These are phyloP conservation scores for Laothoe populi DNA, from an alignment of 2,888 invertebrate species.

Conservation along the genomic window DNA sequence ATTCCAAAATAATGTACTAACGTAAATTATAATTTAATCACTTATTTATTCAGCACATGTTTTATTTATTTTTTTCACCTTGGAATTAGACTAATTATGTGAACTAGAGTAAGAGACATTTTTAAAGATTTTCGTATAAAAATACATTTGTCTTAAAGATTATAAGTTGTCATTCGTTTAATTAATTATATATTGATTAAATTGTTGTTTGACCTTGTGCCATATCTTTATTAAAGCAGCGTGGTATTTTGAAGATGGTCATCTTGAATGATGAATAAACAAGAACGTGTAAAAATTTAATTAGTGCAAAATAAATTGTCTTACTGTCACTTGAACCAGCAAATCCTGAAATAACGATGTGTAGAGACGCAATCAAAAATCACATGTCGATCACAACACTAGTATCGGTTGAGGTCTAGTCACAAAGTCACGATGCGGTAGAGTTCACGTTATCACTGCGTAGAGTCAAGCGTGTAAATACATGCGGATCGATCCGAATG, in stretches of 20 bases:
- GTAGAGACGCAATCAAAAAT: constrained; percentile 35
- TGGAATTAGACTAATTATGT: constrained; percentile 13
- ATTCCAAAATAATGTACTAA: constrained; percentile 47
- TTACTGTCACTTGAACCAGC: constrained; percentile 22
- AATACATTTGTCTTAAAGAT: neutral
- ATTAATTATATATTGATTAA: constrained; percentile 3
- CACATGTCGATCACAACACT: constrained; percentile 66
- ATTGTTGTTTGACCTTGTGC: constrained; percentile 28
- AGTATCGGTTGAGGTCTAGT: constrained; percentile 52
- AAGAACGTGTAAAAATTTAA: no score
- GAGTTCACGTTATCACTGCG: constrained; percentile 61
- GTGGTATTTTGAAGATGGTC: neutral
- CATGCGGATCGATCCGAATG: constrained; percentile 78
- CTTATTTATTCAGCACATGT: constrained; percentile 46
- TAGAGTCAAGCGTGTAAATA: constrained; percentile 52
- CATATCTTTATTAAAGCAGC: neutral
- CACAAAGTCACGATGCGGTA: constrained; percentile 64
- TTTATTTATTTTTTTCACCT: constrained; percentile 39
- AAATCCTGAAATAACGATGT: constrained; percentile 24
- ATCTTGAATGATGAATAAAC: neutral
- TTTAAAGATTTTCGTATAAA: neutral
- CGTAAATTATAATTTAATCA: constrained; percentile 50
- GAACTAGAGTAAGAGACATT: neutral
- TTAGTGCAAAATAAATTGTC: neutral
- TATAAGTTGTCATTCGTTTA: neutral